Evolutionary conservation across 2,113 vertebrate genomes (phyloP).

Genomic region (Trichechus manatus): DNA sequence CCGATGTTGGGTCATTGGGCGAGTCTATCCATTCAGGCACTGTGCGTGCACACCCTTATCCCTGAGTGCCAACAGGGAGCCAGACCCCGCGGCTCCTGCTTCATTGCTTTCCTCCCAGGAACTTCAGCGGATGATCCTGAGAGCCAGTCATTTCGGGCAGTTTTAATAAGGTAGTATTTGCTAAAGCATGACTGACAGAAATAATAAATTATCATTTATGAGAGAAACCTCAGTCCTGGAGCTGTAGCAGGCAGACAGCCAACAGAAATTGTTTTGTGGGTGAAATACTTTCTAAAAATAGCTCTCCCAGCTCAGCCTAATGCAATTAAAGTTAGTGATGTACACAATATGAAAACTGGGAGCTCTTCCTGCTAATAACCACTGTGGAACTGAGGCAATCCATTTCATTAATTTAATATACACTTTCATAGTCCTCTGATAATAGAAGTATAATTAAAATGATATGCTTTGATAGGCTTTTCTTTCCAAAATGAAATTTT

Average conservation of each 20-base stretch:
- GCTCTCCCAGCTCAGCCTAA: conserved; percentile 85
- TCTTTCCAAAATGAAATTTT: conserved; percentile 84
- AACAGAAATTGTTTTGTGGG: conserved; percentile 86
- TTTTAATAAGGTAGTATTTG: conserved; percentile 89
- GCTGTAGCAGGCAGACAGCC: conserved; percentile 89
- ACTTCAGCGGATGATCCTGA: conserved; percentile 63
- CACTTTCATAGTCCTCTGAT: conserved; percentile 78
- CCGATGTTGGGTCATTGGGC: neutral
- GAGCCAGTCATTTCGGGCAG: conserved; percentile 68
- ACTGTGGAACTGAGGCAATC: conserved; percentile 87
- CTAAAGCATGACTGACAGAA: conserved; percentile 91
- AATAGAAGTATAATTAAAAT: conserved; percentile 87
- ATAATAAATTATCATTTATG: conserved; percentile 88
- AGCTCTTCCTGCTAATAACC: conserved; percentile 91
- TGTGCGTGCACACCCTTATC: accelerated
- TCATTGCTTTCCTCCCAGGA: conserved; percentile 45
- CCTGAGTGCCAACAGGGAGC: neutral
- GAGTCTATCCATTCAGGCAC: neutral
- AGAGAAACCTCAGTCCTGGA: conserved; percentile 86
- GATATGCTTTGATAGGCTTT: conserved; percentile 83
- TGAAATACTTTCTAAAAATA: conserved; percentile 89
- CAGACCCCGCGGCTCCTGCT: neutral
- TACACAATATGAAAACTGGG: conserved; percentile 90
- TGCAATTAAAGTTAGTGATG: conserved; percentile 91
- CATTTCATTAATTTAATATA: conserved; percentile 89